A percentile compares a stretch with the other conserved stretches of the same genome.
Evolutionary conservation across 35 echinoderm and acorn worm genomes (phyloP).

Genomic region (Acanthaster planci): DNA sequence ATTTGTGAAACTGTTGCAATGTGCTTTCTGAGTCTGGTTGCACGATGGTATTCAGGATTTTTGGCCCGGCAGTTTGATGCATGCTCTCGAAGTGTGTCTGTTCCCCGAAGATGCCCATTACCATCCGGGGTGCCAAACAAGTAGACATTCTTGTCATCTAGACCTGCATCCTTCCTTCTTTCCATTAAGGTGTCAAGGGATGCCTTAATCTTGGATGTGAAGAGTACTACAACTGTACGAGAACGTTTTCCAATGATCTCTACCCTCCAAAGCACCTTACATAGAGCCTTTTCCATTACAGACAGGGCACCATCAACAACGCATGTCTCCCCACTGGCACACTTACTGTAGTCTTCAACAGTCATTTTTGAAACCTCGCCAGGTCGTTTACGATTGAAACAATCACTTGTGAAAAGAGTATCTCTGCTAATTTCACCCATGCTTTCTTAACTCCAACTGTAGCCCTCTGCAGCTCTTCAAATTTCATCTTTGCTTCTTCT

Average conservation of each 20-base stretch:
- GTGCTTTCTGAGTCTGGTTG: slow-evolving; percentile 74
- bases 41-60: slow-evolving; percentile 42
- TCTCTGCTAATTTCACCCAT: slow-evolving; percentile 42
- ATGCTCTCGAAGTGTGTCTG: slow-evolving; percentile 36
- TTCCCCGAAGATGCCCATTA: slow-evolving; percentile 40
- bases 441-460: not conserved
- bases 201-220: slow-evolving; percentile 45
- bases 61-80: slow-evolving; percentile 39
- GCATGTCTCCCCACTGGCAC: slow-evolving; percentile 15
- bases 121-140: slow-evolving; percentile 44
- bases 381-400: slow-evolving; percentile 61
- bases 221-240: slow-evolving; percentile 39
- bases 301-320: slow-evolving; percentile 24
- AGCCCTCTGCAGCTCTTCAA: slow-evolving; percentile 23
- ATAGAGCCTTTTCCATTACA: slow-evolving; percentile 44
- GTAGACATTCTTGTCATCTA: slow-evolving; percentile 41
- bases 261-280: slow-evolving; percentile 55
- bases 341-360: slow-evolving; percentile 36
- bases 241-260: slow-evolving; percentile 56
- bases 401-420: slow-evolving; percentile 40
- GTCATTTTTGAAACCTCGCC: slow-evolving; percentile 71
- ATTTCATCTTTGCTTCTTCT: slow-evolving; percentile 20
- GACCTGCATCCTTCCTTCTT: slow-evolving; percentile 34
- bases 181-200: slow-evolving; percentile 31
- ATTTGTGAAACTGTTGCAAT: slow-evolving; percentile 76